Evolutionary conservation across 2,797 vertebrate genomes (phyloP), one percentile per base, ranked within the genome.

Genomic region (Etheostoma perlongum): DNA sequence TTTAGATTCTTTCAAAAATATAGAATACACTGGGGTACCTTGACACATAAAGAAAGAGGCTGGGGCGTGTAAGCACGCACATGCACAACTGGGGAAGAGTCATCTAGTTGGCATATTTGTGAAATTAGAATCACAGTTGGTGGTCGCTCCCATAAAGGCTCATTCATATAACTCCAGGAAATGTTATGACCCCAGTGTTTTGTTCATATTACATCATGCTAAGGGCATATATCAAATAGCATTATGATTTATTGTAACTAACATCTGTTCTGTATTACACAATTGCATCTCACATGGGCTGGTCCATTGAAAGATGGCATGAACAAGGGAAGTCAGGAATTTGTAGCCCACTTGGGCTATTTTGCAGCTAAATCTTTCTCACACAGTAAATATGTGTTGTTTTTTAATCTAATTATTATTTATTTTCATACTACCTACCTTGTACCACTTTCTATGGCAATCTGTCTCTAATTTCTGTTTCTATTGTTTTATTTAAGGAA

Each of bases 51-150:
- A 82, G 46, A 81, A 33, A 71, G 64, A 78, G 48, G 44, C 84
- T 76, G 1, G 21, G 54, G 74, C 53, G 6, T 66, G 10, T 74
- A 52, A 44, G 33, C 33, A 76, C 78, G n/a, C 66, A 62, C 63
- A 63, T 67, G 47, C 63, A 79, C 63, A 75, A 64, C 4, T 15
- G 60, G 8, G 33, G 54, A 59, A 53, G 40, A 81, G 49, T 82
- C 65, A 58, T 84, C 12, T 19, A 67, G 49, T 83, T 80, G 72
- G 78, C 78, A 57, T 42, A 81, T 79, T 72, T 51, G 15, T 76
- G 63, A 75, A 79, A 83, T 87, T 67, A 52, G 67, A 78, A 70
- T 86, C 78, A 51, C 64, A 76, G 75, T 85, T 76, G 85, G 91
- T 90, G 84, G 82, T 85, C 76, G 18, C 48, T 76, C 66, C 36